These are phyloP conservation scores for Hemicordylus capensis DNA, from an alignment of 2,113 vertebrate genomes.

Conservation along the genomic window DNA sequence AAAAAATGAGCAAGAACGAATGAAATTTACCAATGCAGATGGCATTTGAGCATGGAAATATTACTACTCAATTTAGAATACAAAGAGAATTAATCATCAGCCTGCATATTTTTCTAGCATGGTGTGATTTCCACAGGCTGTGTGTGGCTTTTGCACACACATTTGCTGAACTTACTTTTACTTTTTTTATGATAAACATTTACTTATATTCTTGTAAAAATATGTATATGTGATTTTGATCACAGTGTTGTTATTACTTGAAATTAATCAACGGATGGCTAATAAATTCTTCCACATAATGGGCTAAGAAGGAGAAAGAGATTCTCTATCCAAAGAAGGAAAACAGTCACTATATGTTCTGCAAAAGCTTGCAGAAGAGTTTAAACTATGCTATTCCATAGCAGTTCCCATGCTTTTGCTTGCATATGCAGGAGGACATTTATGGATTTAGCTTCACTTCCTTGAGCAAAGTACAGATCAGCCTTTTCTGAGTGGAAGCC, in stretches of 20 bases:
- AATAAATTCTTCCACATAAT: background rate
- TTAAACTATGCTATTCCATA: background rate
- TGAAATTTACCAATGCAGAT: slow-evolving; percentile 31
- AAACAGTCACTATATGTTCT: background rate
- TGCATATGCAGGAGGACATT: background rate
- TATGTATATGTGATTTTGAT: background rate
- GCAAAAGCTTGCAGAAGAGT: background rate
- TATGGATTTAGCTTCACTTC: background rate
- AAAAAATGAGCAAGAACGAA: slow-evolving; percentile 24
- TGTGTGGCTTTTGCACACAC: background rate
- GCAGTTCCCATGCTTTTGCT: background rate
- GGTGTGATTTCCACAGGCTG: background rate
- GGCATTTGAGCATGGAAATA: background rate
- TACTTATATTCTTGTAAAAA: background rate
- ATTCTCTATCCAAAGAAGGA: background rate
- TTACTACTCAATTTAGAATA: slow-evolving; percentile 9
- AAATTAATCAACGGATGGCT: background rate
- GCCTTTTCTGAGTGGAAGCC: background rate
- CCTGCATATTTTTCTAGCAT: background rate
- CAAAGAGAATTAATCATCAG: background rate
- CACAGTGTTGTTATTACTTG: background rate
- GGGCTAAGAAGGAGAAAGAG: no score
- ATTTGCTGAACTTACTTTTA: background rate
- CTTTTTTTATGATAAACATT: background rate
- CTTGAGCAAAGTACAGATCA: background rate